phyloP scores from a whole-genome alignment of 30 jellyfish, hydroid and myxozoan species.

The Pelagia noctiluca region DNA sequence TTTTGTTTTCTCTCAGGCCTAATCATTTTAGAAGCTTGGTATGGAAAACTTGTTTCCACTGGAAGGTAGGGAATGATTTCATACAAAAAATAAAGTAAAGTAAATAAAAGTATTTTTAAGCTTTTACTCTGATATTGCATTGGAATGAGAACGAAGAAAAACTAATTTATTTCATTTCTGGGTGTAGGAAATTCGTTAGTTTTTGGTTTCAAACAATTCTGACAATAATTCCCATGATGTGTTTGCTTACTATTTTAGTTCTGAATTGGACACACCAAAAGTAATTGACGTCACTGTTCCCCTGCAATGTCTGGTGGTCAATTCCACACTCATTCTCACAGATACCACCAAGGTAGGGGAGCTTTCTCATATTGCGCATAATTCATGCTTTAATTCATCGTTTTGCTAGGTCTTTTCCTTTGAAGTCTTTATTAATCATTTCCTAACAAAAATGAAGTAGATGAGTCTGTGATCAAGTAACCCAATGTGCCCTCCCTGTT shows the following conservation, averaged over 20 bases:
- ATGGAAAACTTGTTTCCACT: conserved; percentile 78
- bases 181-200: too few relatives aligned
- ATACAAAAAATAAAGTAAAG: not conserved
- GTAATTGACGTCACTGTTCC: conserved; percentile 87
- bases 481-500: too few relatives aligned
- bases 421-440: too few relatives aligned
- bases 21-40: conserved; percentile 88
- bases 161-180: too few relatives aligned
- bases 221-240: too few relatives aligned
- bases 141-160: too few relatives aligned
- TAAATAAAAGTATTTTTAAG: too few relatives aligned
- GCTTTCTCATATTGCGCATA: not conserved
- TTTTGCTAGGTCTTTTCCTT: not conserved
- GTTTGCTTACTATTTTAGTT: conserved; percentile 14
- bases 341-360: conserved; percentile 85
- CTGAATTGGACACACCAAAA: conserved; percentile 37
- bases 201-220: too few relatives aligned
- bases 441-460: too few relatives aligned
- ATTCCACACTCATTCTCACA: conserved; percentile 83
- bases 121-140: too few relatives aligned
- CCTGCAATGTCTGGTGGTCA: conserved; percentile 91
- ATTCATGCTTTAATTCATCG: not conserved
- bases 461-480: too few relatives aligned
- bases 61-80: conserved; percentile 15
- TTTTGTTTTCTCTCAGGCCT: conserved; percentile 60